phyloP scores from a whole-genome alignment of 92 coral and sea anemone genomes.

The Palythoa grandiflora region DNA sequence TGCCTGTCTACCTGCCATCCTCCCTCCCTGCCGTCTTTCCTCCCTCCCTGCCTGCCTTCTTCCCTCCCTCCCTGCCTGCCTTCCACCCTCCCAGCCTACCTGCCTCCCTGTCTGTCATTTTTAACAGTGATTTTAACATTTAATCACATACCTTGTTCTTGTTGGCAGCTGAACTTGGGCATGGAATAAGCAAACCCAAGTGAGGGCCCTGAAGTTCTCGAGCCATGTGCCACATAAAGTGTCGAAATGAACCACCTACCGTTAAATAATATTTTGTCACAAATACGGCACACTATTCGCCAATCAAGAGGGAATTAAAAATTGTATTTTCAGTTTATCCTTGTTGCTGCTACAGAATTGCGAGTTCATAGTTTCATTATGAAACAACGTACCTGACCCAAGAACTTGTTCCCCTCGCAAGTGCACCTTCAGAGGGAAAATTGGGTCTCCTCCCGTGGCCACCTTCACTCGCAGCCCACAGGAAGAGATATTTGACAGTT shows the following conservation, averaged over 20 bases:
- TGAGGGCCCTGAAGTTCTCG: slow-evolving; percentile 93
- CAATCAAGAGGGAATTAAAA: too few species aligned
- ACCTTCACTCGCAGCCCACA: slow-evolving; percentile 96
- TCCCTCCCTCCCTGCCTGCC: background rate
- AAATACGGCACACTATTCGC: background rate
- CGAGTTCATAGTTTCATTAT: background rate
- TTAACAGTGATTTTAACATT: background rate
- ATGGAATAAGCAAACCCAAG: slow-evolving; percentile 81
- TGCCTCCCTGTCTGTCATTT: background rate
- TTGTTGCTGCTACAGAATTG: too few species aligned
- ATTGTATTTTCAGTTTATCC: too few species aligned
- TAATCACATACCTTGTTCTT: slow-evolving; percentile 80
- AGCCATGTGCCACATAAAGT: slow-evolving; percentile 99
- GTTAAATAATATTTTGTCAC: background rate
- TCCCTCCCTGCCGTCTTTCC: background rate
- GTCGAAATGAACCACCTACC: slow-evolving; percentile 97
- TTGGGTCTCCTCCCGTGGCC: slow-evolving; percentile 99
- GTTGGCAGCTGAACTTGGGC: slow-evolving; percentile 99
- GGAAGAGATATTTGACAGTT: slow-evolving; percentile 78
- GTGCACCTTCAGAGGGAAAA: slow-evolving; percentile 91
- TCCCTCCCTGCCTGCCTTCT: background rate
- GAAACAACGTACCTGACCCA: slow-evolving; percentile 77
- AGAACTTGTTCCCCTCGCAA: slow-evolving; percentile 97
- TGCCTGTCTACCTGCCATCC: background rate
- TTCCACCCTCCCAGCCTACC: background rate